phyloP scores from a whole-genome alignment of 2,797 vertebrate species.

The Bryconaethiops microstoma region DNA sequence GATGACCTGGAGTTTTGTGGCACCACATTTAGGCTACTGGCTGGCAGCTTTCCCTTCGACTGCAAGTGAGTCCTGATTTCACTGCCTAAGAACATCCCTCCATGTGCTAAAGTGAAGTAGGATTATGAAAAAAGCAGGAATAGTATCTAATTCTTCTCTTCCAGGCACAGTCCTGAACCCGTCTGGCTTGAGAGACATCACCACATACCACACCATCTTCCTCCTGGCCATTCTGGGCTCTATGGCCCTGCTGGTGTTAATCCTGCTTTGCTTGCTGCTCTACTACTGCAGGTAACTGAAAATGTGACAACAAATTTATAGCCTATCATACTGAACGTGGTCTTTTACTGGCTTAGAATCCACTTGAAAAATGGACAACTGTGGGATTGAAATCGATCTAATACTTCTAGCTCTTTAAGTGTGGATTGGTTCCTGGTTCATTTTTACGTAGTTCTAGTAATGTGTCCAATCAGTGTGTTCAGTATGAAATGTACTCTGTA shows the following conservation, averaged over 20 bases:
- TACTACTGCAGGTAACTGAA: conserved; percentile 84
- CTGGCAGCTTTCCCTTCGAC: conserved; percentile 80
- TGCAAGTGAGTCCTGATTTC: conserved; percentile 56
- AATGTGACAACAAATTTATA: conserved; percentile 7
- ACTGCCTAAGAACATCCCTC: background rate
- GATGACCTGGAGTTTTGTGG: conserved; percentile 83
- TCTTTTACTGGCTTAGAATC: conserved; percentile 19
- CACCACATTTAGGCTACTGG: conserved; percentile 84
- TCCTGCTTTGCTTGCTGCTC: conserved; percentile 84
- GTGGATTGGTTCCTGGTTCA: too few species aligned
- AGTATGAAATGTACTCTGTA: background rate
- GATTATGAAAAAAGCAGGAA: background rate
- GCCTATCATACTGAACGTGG: background rate
- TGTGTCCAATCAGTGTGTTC: background rate
- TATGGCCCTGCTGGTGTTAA: conserved; percentile 82
- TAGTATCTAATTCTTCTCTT: conserved; percentile 24
- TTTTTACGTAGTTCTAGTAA: too few species aligned
- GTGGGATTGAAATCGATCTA: background rate
- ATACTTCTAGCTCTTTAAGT: background rate
- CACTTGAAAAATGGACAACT: background rate
- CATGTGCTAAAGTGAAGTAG: background rate
- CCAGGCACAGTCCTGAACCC: conserved; percentile 59
- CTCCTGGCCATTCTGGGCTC: conserved; percentile 85
- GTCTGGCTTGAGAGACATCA: conserved; percentile 78
- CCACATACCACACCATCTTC: conserved; percentile 88